These are phyloP conservation scores for Setipinna tenuifilis DNA, from an alignment of 2,797 vertebrate species.

Conservation along the genomic window DNA sequence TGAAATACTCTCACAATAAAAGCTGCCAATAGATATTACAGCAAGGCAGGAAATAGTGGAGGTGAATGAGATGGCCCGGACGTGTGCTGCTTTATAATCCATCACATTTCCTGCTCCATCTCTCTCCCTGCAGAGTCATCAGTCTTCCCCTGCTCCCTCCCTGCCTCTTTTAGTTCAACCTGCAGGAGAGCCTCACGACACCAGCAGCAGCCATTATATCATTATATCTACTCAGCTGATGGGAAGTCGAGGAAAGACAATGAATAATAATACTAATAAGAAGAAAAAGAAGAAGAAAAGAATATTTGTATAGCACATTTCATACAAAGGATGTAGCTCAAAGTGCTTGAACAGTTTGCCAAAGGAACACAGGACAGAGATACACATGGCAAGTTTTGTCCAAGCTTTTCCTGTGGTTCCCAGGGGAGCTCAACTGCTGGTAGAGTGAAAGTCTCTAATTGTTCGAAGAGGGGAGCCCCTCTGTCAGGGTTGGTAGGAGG, in stretches of 20 bases:
- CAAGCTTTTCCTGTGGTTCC: too few species aligned
- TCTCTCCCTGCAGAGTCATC: conserved; percentile 14
- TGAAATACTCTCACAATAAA: background rate
- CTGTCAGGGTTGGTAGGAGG: too few species aligned
- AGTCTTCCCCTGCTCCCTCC: background rate
- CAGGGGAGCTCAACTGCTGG: too few species aligned
- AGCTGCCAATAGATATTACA: conserved; percentile 11
- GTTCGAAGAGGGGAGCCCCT: too few species aligned
- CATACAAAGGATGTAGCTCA: too few species aligned
- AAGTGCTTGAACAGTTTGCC: too few species aligned
- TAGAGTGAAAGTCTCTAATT: too few species aligned
- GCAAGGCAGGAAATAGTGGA: background rate
- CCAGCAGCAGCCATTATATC: too few species aligned
- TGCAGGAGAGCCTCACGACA: conserved; percentile 6
- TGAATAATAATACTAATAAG: background rate
- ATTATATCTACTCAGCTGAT: conserved; percentile 18
- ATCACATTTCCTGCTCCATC: conserved; percentile 20
- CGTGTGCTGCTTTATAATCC: background rate
- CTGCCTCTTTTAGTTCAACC: conserved; percentile 2
- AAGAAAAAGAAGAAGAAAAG: too few species aligned
- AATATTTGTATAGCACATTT: too few species aligned
- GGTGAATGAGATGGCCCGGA: conserved; percentile 9
- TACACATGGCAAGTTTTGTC: too few species aligned
- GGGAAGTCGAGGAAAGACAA: conserved; percentile 17
- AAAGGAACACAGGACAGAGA: too few species aligned